A percentile compares a stretch with the other conserved stretches of the same genome.
Evolutionary conservation across 2,888 invertebrate species (phyloP).

Genomic region (Hofmannophila pseudospretella): DNA sequence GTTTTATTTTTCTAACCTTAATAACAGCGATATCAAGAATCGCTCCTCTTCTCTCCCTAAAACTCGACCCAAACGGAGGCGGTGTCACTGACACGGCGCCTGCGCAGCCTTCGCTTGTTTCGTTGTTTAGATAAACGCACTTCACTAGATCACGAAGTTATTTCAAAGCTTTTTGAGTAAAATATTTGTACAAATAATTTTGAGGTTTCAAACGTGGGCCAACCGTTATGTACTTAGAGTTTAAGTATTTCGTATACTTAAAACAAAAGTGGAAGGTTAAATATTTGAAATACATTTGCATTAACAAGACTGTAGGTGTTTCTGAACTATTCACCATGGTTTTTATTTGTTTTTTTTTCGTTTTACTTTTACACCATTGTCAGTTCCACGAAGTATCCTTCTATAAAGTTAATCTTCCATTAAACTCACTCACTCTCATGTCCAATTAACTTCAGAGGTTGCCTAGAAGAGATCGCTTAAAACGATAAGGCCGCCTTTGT

Average conservation of each 20-base stretch:
- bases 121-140: conserved; percentile 35
- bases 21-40: too few species aligned
- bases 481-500: too few species aligned
- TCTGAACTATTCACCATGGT: too few species aligned
- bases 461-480: too few species aligned
- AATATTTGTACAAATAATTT: conserved; percentile 10
- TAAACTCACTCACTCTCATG: too few species aligned
- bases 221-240: not conserved
- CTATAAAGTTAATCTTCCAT: too few species aligned
- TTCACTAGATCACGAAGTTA: conserved; percentile 33
- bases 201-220: not conserved
- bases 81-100: conserved; percentile 62
- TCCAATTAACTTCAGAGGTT: too few species aligned
- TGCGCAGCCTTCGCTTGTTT: conserved; percentile 48
- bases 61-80: conserved; percentile 16
- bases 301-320: not conserved
- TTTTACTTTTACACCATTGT: too few species aligned
- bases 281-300: not conserved
- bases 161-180: conserved; percentile 20
- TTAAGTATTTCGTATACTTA: conserved; percentile 1
- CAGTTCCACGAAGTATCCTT: too few species aligned
- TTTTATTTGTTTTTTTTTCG: too few species aligned
- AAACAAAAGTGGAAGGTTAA: not conserved
- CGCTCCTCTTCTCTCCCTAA: not conserved
- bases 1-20: too few species aligned